These are phyloP conservation scores for Pelecanus crispus DNA, from an alignment of 2,113 vertebrate genomes.

Conservation along the genomic window DNA sequence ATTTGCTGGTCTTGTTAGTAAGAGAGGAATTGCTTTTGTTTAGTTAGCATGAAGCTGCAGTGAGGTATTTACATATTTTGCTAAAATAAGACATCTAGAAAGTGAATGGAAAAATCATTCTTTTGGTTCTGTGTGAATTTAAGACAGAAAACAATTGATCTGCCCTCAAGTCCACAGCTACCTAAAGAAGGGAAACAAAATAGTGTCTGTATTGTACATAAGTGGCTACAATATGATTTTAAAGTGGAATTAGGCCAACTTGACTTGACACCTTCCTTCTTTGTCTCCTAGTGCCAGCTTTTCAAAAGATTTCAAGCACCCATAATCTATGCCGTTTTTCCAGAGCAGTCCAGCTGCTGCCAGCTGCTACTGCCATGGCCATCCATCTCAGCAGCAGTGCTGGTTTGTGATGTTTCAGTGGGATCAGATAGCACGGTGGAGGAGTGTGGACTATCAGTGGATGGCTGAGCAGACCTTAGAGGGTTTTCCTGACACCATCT, in stretches of 20 bases:
- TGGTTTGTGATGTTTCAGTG: not conserved
- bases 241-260: not conserved
- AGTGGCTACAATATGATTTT: not conserved
- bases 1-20: not conserved
- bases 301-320: not conserved
- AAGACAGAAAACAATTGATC: not conserved
- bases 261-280: not conserved
- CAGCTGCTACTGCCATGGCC: not conserved
- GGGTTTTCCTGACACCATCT: not conserved
- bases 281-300: not conserved
- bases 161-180: not conserved
- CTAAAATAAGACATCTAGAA: not conserved
- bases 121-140: not conserved
- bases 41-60: not conserved
- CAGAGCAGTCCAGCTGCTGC: not conserved
- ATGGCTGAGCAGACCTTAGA: not conserved
- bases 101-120: not conserved
- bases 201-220: not conserved
- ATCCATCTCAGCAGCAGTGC: not conserved
- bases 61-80: not conserved
- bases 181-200: not conserved
- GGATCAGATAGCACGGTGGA: not conserved
- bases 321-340: not conserved
- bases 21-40: not conserved
- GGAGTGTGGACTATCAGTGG: not conserved